Percentiles rank a stretch among this genome's conserved stretches.
Conservation (phyloP, 2,888 invertebrate genomes). For the Orchesella flavescens region DNA sequence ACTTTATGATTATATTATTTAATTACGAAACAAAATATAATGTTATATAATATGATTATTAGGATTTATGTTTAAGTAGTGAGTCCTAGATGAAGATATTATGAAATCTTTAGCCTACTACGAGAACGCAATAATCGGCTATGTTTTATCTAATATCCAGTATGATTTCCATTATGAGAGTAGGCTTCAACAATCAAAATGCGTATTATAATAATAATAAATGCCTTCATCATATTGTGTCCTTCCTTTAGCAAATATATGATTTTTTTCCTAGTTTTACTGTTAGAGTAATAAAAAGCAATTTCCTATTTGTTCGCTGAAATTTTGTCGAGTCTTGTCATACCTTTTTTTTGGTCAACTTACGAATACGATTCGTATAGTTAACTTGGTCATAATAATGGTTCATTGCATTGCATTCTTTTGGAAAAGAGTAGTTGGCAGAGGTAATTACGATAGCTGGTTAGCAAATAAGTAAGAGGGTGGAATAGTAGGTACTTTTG, state of each 20-base stretch:
- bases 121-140: not conserved
- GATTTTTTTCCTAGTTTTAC: constrained; percentile 40
- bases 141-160: not conserved
- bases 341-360: too few relatives aligned
- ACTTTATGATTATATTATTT: too few relatives aligned
- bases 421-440: too few relatives aligned
- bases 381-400: too few relatives aligned
- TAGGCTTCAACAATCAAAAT: constrained; percentile 48
- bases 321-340: not conserved
- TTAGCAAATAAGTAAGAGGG: too few relatives aligned
- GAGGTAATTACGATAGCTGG: too few relatives aligned
- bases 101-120: not conserved
- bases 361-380: too few relatives aligned
- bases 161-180: constrained; percentile 11
- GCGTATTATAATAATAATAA: constrained; percentile 30
- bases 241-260: constrained; percentile 20
- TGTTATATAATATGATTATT: too few relatives aligned
- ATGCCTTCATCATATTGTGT: constrained; percentile 47
- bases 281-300: constrained; percentile 50
- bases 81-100: not conserved
- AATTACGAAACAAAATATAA: too few relatives aligned
- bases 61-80: not conserved
- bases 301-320: constrained; percentile 36
- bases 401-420: too few relatives aligned
- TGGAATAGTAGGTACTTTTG: too few relatives aligned